Evolutionary conservation across 2,797 vertebrate species (phyloP).

Genomic region (Cryptoprocta ferox): DNA sequence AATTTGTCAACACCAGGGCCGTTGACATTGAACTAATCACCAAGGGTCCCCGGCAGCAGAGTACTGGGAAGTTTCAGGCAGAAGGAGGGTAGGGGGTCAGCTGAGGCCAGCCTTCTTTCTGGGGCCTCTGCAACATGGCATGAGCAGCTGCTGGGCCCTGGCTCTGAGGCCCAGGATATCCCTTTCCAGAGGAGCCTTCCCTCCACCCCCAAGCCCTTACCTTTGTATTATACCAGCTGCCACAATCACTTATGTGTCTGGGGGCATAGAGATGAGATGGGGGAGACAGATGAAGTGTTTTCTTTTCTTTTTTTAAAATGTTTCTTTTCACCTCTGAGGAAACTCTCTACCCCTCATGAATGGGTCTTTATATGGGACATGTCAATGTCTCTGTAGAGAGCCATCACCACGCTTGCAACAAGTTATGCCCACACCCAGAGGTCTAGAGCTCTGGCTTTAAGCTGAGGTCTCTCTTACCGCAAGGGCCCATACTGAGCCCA

Average conservation of each 20-base stretch:
- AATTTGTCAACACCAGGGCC: background rate
- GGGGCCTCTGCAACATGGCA: background rate
- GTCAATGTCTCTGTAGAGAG: background rate
- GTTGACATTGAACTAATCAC: background rate
- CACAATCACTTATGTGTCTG: background rate
- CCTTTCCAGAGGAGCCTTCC: background rate
- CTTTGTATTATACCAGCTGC: background rate
- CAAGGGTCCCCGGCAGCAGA: background rate
- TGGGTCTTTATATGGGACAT: constrained; percentile 8
- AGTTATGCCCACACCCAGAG: background rate
- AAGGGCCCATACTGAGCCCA: background rate
- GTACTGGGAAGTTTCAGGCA: background rate
- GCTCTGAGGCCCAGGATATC: background rate
- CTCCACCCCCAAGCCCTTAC: background rate
- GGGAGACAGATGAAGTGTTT: background rate
- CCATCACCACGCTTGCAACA: background rate
- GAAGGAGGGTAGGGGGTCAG: background rate
- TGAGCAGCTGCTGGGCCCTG: background rate
- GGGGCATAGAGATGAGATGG: background rate
- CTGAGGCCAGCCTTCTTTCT: background rate
- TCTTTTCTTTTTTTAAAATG: background rate
- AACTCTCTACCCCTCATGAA: background rate
- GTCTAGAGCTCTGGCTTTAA: background rate
- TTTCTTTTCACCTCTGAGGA: constrained; percentile 53
- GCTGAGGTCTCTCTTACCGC: background rate